Percentiles rank a stretch among this genome's conserved stretches.
Evolutionary conservation across 2,797 vertebrate species (phyloP).

Genomic region (Galaxias olidus): DNA sequence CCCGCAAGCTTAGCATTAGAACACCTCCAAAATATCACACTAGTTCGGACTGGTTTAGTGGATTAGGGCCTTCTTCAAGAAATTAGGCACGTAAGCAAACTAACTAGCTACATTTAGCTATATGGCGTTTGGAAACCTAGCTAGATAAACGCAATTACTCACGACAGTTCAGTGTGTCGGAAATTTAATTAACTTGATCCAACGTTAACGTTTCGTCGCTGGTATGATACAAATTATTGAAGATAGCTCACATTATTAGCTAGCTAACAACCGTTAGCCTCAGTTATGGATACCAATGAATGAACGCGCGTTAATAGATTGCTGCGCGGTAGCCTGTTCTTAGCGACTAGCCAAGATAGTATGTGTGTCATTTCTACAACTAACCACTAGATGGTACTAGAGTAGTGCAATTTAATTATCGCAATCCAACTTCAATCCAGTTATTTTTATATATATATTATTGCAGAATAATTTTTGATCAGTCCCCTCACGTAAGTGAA

Average conservation of each 20-base stretch:
- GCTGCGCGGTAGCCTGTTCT: too few relatives aligned
- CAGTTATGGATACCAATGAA: too few relatives aligned
- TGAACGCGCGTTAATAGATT: too few relatives aligned
- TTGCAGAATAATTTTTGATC: too few relatives aligned
- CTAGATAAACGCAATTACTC: slow-evolving; percentile 14
- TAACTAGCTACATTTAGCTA: slow-evolving; percentile 11
- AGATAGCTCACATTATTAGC: too few relatives aligned
- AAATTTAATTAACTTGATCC: neutral
- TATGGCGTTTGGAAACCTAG: neutral
- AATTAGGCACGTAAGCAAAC: slow-evolving; percentile 34
- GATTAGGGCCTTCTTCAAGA: slow-evolving; percentile 45
- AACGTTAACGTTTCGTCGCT: too few relatives aligned
- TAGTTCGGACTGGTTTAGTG: slow-evolving; percentile 24
- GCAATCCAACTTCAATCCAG: too few relatives aligned
- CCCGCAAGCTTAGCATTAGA: slow-evolving; percentile 24
- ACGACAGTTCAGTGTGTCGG: slow-evolving; percentile 7
- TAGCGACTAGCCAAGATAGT: slow-evolving; percentile 15
- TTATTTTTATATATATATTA: too few relatives aligned
- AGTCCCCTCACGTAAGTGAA: too few relatives aligned
- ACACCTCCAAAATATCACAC: slow-evolving; percentile 12
- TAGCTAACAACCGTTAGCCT: too few relatives aligned
- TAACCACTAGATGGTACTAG: slow-evolving; percentile 16
- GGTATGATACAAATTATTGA: too few relatives aligned
- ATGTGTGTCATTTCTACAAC: slow-evolving; percentile 18
- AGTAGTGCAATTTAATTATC: too few relatives aligned